Percentiles rank a stretch among this genome's conserved stretches.
phyloP scores from a whole-genome alignment of 1,140 invertebrate genomes.

The Choristoneura fumiferana region DNA sequence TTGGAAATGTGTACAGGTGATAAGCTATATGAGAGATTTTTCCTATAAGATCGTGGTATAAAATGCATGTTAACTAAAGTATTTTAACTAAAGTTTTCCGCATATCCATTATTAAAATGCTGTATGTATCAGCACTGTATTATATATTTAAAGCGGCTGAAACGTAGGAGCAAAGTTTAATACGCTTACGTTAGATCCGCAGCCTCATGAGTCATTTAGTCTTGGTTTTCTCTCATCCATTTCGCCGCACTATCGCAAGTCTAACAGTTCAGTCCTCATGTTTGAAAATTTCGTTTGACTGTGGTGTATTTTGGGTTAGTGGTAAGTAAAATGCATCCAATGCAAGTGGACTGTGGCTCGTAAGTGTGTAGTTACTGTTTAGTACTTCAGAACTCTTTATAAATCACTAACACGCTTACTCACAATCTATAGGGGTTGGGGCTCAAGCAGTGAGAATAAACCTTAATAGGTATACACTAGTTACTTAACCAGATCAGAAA shows the following conservation, averaged over 20 bases:
- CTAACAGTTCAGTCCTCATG: not conserved
- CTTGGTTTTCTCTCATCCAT: not conserved
- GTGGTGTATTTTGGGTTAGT: not conserved
- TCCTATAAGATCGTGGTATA: not conserved
- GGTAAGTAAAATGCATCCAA: conserved; percentile 12
- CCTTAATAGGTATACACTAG: no score
- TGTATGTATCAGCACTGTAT: not conserved
- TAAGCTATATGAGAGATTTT: conserved; percentile 16
- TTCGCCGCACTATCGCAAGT: not conserved
- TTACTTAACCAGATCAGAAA: no score
- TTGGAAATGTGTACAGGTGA: conserved; percentile 41
- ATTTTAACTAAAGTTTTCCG: not conserved
- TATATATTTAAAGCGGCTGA: not conserved
- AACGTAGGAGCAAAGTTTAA: not conserved
- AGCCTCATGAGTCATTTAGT: not conserved
- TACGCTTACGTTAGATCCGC: not conserved
- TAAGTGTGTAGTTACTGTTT: conserved; percentile 3
- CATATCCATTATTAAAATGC: no score
- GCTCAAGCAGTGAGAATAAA: no score
- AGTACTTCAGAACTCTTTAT: not conserved
- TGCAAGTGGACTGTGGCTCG: not conserved
- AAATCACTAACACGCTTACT: not conserved
- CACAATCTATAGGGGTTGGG: not conserved
- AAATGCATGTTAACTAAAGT: not conserved
- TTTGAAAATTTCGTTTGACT: not conserved